Base-by-base conservation (phyloP, 1,140 invertebrate species). In the Heliothis virescens region DNA sequence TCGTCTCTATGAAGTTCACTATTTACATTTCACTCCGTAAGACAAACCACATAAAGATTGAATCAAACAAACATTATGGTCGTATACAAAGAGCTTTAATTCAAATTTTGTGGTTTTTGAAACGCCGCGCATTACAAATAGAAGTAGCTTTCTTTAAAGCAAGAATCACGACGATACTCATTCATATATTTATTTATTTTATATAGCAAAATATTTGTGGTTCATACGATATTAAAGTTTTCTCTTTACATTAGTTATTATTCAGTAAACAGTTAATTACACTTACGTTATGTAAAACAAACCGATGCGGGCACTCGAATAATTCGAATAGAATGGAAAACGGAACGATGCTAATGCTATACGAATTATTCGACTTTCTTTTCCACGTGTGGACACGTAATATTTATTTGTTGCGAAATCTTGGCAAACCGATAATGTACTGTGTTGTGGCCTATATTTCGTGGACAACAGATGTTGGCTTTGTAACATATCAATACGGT, bases 301-400 rank as follows among this genome's bases (percentile, higher is more conserved):
- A 74, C 15, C 18, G 26, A 74, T 60, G 72, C 29, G 72, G 53
- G 55, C 57, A 60, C 53, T 74, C 53, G 47, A 75, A 75, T 75
- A 50, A 75, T 63, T 75, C 48, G 41, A 62, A 75, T 63, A 52
- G 73, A 62, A 75, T 75, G 13, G 73, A 75, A 74, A 63, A 75
- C 55, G 73, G 59, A 75, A 75, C 73, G 73, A 62, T 21, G 41
- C 34, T 16, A 26, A 74, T 57, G 47, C 50, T 71, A 53, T 29
- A 34, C 50, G 48, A 71, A 2, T 71, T 21, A 26, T 29, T 3
- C 63, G 41, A 50, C 73, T 75, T 75, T 75, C 73, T 75, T 75
- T 75, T 75, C 47, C 59, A 75, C 73, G 26, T 52, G 59, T 63
- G 5, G 29, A 41, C 47, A 65, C 18, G 21, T 11, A 62, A 52